Evolutionary conservation across 2,797 vertebrate species (phyloP), one percentile per base, ranked within the genome.

Genomic region (Poliocrania exsul): DNA sequence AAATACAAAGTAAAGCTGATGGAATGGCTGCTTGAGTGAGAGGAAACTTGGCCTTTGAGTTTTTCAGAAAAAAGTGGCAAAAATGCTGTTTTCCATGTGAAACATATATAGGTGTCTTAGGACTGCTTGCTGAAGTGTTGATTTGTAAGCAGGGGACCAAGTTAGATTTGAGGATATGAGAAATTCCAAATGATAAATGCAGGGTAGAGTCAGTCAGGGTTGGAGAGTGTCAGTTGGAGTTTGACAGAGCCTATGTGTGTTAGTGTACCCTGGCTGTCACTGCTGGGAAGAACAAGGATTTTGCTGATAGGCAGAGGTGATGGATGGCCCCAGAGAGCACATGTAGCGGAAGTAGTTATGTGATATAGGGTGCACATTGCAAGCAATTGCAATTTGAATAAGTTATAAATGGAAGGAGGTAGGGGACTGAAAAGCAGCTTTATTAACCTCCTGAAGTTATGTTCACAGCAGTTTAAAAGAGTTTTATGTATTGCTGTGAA

Each of bases 311-410:
- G 61, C 15, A 18, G 50, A 46, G 86, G 65, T 98, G 97, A 97
- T 56, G 66, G 94, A 97, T 97, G 93, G 89, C 66, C 84, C 75
- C 54, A 42, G 83, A 96, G 90, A 92, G 82, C 40, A 60, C 29
- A 8, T 21, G 86, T 77, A 96, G 82, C 92, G 6, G 62, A 92
- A 95, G 94, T 9, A 80, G 86, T 96, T 93, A 86, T 87, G 92
- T 96, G 97, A 97, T 97, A 44, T 37, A 97, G 94, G 89, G 79
- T 86, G 51, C 83, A 75, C 85, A 91, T 96, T 97, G 96, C n/a
- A 72, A 95, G 95, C 95, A 98, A 98, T 98, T 98, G 97, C 93
- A 91, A 92, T 97, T 97, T 97, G 96, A 97, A 96, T 98, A 97
- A 95, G 91, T 97, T 97, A 96, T 96, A 93, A 91, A 56, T 92